Percentiles rank a stretch among this genome's conserved stretches.
These are phyloP conservation scores for Allygus modestus DNA, from an alignment of 2,888 invertebrate genomes.

Conservation along the genomic window DNA sequence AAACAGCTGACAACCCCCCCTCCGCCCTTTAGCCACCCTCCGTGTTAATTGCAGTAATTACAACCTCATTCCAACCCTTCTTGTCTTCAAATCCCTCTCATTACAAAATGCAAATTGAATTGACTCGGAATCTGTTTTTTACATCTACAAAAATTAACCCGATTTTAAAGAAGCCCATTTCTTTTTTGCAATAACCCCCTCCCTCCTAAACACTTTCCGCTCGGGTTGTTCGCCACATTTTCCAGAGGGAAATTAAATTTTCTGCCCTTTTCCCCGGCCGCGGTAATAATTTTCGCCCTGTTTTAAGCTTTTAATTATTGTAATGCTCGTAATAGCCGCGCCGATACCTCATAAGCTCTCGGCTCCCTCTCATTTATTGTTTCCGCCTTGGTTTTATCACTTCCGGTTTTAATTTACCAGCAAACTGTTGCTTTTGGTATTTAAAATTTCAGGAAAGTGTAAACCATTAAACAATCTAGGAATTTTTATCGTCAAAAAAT, in stretches of 20 bases:
- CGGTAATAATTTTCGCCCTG: conserved; percentile 47
- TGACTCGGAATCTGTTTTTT: conserved; percentile 43
- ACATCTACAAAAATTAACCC: conserved; percentile 58
- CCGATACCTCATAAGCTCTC: conserved; percentile 40
- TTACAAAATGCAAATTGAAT: conserved; percentile 59
- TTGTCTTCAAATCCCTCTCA: conserved; percentile 46
- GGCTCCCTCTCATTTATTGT: conserved; percentile 26
- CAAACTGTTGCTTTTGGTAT: conserved; percentile 50
- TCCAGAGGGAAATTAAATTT: conserved; percentile 61
- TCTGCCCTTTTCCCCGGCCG: conserved; percentile 52
- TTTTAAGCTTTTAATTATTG: conserved; percentile 59
- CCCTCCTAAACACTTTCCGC: conserved; percentile 53
- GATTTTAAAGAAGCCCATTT: conserved; percentile 62
- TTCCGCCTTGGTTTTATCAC: conserved; percentile 34
- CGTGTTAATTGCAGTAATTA: conserved; percentile 57
- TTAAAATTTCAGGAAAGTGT: not conserved
- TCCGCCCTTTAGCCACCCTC: conserved; percentile 17
- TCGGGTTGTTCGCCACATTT: conserved; percentile 56
- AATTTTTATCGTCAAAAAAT: not conserved
- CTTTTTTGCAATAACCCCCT: conserved; percentile 58
- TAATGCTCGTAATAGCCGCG: conserved; percentile 50
- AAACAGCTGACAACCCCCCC: conserved; percentile 34
- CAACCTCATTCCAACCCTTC: conserved; percentile 55
- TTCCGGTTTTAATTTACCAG: conserved; percentile 32
- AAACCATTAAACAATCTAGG: not conserved